Percentiles rank a stretch among this genome's conserved stretches.
phyloP scores from a whole-genome alignment of 2,888 invertebrate genomes.

The Apotomis capreana region DNA sequence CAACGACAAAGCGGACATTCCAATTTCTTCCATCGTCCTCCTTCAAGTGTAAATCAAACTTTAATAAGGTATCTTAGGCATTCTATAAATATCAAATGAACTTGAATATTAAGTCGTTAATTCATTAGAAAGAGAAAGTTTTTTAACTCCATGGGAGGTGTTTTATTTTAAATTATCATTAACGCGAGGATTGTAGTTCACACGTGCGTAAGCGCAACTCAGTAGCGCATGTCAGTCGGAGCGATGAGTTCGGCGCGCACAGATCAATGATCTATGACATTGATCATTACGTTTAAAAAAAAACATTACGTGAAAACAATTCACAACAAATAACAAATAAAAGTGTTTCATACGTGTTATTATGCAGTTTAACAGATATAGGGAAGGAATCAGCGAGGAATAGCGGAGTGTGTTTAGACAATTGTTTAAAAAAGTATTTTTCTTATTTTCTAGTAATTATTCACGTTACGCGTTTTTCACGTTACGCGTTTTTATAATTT shows the following conservation, averaged over 20 bases:
- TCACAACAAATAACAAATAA: too few species aligned
- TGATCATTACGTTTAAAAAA: constrained; percentile 18
- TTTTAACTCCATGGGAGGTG: constrained; percentile 69
- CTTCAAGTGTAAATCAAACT: not conserved
- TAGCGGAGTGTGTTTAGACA: not conserved
- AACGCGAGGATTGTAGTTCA: constrained; percentile 64
- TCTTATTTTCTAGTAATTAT: constrained; percentile 45
- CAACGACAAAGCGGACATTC: not conserved
- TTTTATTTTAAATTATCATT: constrained; percentile 79
- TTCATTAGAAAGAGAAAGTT: constrained; percentile 41
- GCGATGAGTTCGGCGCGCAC: constrained; percentile 67
- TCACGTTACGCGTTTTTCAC: constrained; percentile 62
- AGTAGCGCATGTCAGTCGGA: constrained; percentile 67
- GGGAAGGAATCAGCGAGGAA: not conserved
- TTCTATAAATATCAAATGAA: constrained; percentile 13
- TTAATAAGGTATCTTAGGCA: not conserved
- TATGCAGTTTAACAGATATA: too few species aligned
- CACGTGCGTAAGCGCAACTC: constrained; percentile 61
- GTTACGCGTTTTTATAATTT: constrained; percentile 65
- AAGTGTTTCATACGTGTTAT: too few species aligned
- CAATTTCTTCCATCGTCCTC: not conserved
- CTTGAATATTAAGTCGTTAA: constrained; percentile 22
- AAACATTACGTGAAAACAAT: too few species aligned
- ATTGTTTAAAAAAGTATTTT: constrained; percentile 41
- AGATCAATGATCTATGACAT: constrained; percentile 41